Evolutionary conservation across 1,140 invertebrate genomes (phyloP), one percentile per base, ranked within the genome.

Genomic region (Diachasmimorpha longicaudata): DNA sequence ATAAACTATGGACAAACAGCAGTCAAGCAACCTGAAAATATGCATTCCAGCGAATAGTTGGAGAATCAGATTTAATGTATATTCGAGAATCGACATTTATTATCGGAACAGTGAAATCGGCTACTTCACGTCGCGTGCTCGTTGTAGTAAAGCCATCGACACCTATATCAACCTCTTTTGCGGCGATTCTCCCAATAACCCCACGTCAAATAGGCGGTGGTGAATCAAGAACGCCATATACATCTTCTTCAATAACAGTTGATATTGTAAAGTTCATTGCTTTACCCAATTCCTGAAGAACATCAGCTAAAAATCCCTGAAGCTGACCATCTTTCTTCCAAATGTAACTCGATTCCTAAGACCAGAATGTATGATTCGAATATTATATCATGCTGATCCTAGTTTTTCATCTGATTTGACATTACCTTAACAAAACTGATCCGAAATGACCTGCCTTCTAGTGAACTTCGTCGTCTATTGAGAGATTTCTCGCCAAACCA

Each of bases 41-140:
- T 8, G 78, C 70, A 8, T 79, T 75, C 85, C 84, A 86, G 0
- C 83, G 73, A 6, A 85, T 76, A 0, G 13, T 19, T 0, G 67
- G 9, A 8, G 21, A 25, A 14, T 44, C 44, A 0, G 78, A 77
- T 19, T 78, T 81, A 13, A 85, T 77, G n/a, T 80, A 85, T 10
- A 86, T 63, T 5, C 70, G 77, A n/a, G 71, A 74, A 8, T 46
- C 72, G 3, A 85, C 77, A 0, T 80, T 8, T 8, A 84, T 48
- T 10, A 87, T 37, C 0, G 86, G 85, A 31, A 82, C 31, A 0
- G 82, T 79, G 31, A 86, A 86, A 14, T 86, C 84, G 4, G 86
- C 74, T 0, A 66, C 78, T 0, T 78, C 37, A 9, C 80, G 6
- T 44, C 85, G 77, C 0, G 39, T 11, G 0, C 37, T 77, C 0